Conservation (phyloP, 2,797 vertebrate species). For the Ctenochaetus hawaiiensis region DNA sequence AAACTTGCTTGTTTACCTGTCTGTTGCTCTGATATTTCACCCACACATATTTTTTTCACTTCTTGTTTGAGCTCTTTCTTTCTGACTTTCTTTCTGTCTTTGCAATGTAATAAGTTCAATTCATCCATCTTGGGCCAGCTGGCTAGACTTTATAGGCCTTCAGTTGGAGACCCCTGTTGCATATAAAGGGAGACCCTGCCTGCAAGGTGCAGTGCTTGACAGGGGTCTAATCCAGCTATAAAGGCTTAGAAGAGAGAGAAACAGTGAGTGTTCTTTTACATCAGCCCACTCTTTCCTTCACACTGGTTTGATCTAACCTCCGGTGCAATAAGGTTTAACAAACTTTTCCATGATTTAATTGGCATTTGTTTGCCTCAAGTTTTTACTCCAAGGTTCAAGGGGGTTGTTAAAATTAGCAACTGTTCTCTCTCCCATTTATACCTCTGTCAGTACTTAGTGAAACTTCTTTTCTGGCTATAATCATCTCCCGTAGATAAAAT, state of each 20-base stretch:
- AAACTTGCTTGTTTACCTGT: not conserved
- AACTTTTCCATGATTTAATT: constrained; percentile 69
- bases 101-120: constrained; percentile 69
- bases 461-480: constrained; percentile 5
- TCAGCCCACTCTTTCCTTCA: constrained; percentile 54
- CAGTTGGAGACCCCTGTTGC: constrained; percentile 68
- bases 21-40: constrained; percentile 10
- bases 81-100: constrained; percentile 41
- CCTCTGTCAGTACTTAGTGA: constrained; percentile 9
- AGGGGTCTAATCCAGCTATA: constrained; percentile 80
- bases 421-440: constrained; percentile 21
- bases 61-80: constrained; percentile 3
- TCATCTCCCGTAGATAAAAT: not conserved
- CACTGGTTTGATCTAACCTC: constrained; percentile 66
- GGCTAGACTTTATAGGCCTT: constrained; percentile 76
- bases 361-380: constrained; percentile 52
- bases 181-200: constrained; percentile 71
- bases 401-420: constrained; percentile 52
- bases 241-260: constrained; percentile 62
- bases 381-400: constrained; percentile 44
- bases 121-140: constrained; percentile 69
- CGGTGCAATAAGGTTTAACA: constrained; percentile 46
- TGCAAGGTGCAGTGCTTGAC: constrained; percentile 78
- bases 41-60: constrained; percentile 3
- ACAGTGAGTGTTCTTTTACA: constrained; percentile 61